phyloP scores from a whole-genome alignment of 2,113 vertebrate genomes.

The Percina caprodes region DNA sequence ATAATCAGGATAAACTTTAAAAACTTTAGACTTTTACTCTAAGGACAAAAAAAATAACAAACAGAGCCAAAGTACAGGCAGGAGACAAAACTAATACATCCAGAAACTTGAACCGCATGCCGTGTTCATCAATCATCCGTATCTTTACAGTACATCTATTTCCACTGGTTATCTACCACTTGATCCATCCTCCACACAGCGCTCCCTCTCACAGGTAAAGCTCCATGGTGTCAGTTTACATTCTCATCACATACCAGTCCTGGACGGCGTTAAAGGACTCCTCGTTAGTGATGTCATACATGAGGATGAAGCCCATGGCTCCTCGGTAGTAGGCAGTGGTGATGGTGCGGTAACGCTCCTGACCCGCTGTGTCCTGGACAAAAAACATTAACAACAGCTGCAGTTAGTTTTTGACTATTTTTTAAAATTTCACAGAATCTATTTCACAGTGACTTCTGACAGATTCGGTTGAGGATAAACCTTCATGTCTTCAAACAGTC shows the following conservation, averaged over 20 bases:
- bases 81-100: constrained; percentile 2
- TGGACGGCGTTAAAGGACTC: constrained; percentile 87
- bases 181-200: neutral
- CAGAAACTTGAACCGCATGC: constrained; percentile 39
- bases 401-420: neutral
- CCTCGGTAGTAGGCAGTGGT: constrained; percentile 98
- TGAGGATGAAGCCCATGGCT: constrained; percentile 93
- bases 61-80: neutral
- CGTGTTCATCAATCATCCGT: constrained; percentile 11
- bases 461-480: neutral
- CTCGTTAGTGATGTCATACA: constrained; percentile 87
- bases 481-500: neutral
- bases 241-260: constrained; percentile 90
- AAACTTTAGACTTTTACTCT: neutral
- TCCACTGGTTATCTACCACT: constrained; percentile 15
- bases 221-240: neutral
- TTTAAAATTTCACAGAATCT: neutral
- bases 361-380: constrained; percentile 95
- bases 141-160: constrained; percentile 39
- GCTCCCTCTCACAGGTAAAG: neutral
- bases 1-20: neutral
- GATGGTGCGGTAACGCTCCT: constrained; percentile 97
- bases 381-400: neutral
- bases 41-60: neutral
- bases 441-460: neutral